Evolutionary conservation across 2,113 vertebrate species (phyloP), one percentile per base, ranked within the genome.

Genomic region (Xiphophorus maculatus): DNA sequence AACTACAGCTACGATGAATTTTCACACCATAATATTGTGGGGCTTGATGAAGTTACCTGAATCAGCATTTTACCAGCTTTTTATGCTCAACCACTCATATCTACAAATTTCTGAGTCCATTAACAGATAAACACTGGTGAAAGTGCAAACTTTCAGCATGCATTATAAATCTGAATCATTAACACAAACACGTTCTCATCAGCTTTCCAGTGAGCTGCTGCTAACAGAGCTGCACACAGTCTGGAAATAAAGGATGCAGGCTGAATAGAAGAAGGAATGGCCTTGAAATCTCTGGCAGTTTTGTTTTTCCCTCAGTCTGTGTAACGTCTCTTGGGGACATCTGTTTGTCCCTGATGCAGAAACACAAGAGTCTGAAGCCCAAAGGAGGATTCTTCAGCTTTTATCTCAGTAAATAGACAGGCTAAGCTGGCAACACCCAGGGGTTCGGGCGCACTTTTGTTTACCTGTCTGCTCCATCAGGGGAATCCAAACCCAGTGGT

Each of bases 281-380:
- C 9, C 35, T 37, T 37, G 35, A 37, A 37, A 37, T 11, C 35
- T 11, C 35, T 37, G 35, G 35, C 35, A 37, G 35, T 37, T 37
- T 37, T 37, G 35, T 37, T 81, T 63, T 42, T 33, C 44, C 81
- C 61, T 77, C 32, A 30, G 25, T 48, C 40, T 74, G 69, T 73
- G 30, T 54, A 2, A 48, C 30, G 74, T 87, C 87, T 80, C 74
- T 2, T 54, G 82, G 71, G 78, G 28, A 27, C 27, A 37, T 62
- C 51, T 72, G 72, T 29, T 44, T 71, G 62, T 84, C 60, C 76
- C 29, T 42, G 60, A 37, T 72, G 76, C 63, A 66, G 78, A 84
- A 77, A 69, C 62, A 74, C 77, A 79, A 79, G 83, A 79, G 80
- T 75, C 69, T 74, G 78, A 77, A 70, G 68, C 79, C 35, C 85